A percentile compares a stretch with the other conserved stretches of the same genome.
Conservation (phyloP, 2,888 invertebrate species). For the Oscheius sp. region DNA sequence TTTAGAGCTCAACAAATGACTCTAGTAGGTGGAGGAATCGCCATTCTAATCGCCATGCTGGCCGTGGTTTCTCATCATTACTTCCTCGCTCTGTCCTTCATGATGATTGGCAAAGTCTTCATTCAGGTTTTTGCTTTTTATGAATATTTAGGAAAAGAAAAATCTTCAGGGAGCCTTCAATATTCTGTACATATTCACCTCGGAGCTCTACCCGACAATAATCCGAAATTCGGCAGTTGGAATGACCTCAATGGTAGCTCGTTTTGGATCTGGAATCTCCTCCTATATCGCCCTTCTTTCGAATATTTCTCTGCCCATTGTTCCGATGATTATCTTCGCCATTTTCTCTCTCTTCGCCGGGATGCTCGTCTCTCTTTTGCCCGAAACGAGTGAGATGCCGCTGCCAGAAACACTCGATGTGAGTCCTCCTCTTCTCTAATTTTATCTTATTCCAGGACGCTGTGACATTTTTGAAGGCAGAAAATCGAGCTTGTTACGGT, state of each 20-base stretch:
- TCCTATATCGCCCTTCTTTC: constrained; percentile 69
- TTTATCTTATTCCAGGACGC: constrained; percentile 39
- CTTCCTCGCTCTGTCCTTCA: constrained; percentile 63
- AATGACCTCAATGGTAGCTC: constrained; percentile 65
- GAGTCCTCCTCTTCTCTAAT: constrained; percentile 2
- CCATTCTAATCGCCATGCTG: constrained; percentile 67
- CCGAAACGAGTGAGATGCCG: constrained; percentile 69
- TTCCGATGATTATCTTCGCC: constrained; percentile 70
- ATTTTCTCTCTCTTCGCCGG: constrained; percentile 69
- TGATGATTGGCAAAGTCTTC: constrained; percentile 68
- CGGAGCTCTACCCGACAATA: constrained; percentile 69
- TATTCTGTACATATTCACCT: constrained; percentile 70
- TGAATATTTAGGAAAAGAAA: not conserved
- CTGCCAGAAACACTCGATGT: constrained; percentile 68
- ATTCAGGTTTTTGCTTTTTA: constrained; percentile 59
- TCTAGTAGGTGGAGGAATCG: constrained; percentile 61
- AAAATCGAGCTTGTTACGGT: constrained; percentile 31
- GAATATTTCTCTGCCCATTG: constrained; percentile 67
- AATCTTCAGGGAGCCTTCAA: constrained; percentile 64
- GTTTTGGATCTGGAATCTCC: constrained; percentile 68
- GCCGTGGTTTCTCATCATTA: constrained; percentile 50
- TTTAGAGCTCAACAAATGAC: constrained; percentile 67
- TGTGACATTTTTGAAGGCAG: constrained; percentile 38
- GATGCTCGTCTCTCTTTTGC: constrained; percentile 65
- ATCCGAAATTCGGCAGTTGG: constrained; percentile 68